These are phyloP conservation scores for Drosophila grimshawi DNA, from an alignment of 1,140 invertebrate genomes.

Conservation along the genomic window DNA sequence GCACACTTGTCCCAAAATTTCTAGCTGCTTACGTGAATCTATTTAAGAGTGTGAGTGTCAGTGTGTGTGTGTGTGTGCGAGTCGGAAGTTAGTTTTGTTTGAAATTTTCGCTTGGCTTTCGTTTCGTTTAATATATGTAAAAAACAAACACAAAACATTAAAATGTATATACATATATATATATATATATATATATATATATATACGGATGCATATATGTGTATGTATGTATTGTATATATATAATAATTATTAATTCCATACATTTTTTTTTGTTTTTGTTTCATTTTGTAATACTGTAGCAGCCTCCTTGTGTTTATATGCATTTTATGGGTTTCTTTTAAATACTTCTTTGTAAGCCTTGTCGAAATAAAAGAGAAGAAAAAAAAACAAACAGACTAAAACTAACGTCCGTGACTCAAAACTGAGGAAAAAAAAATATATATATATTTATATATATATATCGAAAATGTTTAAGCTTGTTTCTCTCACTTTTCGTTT, in stretches of 20 bases:
- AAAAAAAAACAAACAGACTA: conserved; percentile 1
- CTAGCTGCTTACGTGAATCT: conserved; percentile 12
- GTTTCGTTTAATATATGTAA: conserved; percentile 30
- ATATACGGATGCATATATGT: conserved; percentile 27
- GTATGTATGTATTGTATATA: conserved; percentile 57
- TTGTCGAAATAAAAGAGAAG: not conserved
- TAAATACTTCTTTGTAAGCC: conserved; percentile 37
- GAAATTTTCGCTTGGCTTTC: conserved; percentile 24
- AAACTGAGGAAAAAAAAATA: conserved; percentile 16
- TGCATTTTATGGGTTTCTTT: conserved; percentile 34
- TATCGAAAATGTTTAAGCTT: conserved; percentile 21
- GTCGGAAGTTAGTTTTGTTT: conserved; percentile 47
- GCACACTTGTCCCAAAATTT: conserved; percentile 41
- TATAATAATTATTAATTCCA: conserved; percentile 45
- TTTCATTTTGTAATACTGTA: conserved; percentile 77
- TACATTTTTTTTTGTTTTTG: conserved; percentile 40
- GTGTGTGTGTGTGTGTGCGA: conserved; percentile 30
- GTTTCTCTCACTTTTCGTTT: conserved; percentile 2
- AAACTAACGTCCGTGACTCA: conserved; percentile 4
- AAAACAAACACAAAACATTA: conserved; percentile 70
- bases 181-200: conserved; percentile 16
- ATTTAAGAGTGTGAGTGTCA: conserved; percentile 18
- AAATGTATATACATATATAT: conserved; percentile 43
- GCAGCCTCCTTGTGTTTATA: conserved; percentile 74
- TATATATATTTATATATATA: not conserved